Conservation (phyloP, 2,888 invertebrate genomes). For the Abscondita cerata region DNA sequence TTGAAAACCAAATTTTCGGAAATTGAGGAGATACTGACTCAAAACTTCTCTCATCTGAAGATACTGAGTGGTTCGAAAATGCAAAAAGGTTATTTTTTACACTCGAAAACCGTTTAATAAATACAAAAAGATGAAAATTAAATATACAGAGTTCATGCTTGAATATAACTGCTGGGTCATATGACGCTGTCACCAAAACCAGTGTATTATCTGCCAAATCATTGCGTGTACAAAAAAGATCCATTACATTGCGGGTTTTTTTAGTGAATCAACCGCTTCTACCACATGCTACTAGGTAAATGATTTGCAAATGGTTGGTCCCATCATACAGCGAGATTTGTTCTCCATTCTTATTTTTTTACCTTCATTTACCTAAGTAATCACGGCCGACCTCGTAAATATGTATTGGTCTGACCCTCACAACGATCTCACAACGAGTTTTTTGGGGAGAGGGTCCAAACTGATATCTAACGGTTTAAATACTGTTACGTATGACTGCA, state of each 20-base stretch:
- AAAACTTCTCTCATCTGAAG: slow-evolving; percentile 7
- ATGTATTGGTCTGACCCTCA: no score
- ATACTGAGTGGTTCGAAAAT: slow-evolving; percentile 40
- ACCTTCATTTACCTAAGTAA: no score
- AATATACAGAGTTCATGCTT: no score
- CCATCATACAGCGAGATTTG: slow-evolving; percentile 48
- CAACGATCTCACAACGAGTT: slow-evolving; percentile 50
- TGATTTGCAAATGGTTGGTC: slow-evolving; percentile 37
- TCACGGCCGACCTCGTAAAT: no score
- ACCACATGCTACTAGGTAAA: background rate
- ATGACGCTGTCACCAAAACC: slow-evolving; percentile 3
- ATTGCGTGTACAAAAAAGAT: slow-evolving; percentile 46
- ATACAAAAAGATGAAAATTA: no score
- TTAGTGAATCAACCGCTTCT: background rate
- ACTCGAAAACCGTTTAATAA: slow-evolving; percentile 38
- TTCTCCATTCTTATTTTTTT: slow-evolving; percentile 44
- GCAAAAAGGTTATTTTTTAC: no score
- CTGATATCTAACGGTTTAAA: background rate
- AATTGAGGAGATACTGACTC: slow-evolving; percentile 41
- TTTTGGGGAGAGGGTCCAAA: slow-evolving; percentile 44
- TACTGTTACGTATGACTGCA: slow-evolving; percentile 48
- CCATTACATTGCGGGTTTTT: slow-evolving; percentile 10
- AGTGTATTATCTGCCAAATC: slow-evolving; percentile 43
- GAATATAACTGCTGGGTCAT: slow-evolving; percentile 12
- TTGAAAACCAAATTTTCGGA: slow-evolving; percentile 42